phyloP scores from a whole-genome alignment of 2,113 vertebrate genomes.

The Anarhynchus alexandrinus region DNA sequence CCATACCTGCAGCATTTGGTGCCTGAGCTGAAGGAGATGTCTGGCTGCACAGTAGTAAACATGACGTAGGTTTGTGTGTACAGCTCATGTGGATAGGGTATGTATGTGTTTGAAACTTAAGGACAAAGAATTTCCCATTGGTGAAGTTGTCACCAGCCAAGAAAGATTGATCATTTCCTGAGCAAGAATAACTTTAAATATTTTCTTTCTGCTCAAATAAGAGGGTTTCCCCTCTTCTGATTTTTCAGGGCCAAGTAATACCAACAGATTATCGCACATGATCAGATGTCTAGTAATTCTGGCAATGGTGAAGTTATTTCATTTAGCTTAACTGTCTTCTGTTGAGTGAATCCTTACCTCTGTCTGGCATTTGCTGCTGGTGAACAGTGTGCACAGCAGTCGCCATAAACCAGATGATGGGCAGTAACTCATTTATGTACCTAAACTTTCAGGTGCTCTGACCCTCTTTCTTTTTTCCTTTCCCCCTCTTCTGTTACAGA shows the following conservation, averaged over 20 bases:
- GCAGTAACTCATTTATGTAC: background rate
- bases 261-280: background rate
- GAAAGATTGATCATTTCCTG: background rate
- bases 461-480: background rate
- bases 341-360: background rate
- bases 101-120: background rate
- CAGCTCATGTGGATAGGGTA: background rate
- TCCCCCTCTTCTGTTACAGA: background rate
- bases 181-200: background rate
- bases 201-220: background rate
- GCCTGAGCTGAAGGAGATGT: background rate
- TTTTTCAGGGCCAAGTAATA: background rate
- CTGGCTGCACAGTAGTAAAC: background rate
- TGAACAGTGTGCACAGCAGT: background rate
- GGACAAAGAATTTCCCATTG: too few species aligned
- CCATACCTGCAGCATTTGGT: background rate
- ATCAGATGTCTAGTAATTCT: background rate
- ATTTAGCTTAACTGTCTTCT: background rate
- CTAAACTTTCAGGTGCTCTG: background rate
- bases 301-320: background rate
- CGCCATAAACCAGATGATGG: accelerated
- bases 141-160: background rate
- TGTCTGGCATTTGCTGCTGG: background rate
- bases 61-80: accelerated
- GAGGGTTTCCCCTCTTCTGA: accelerated